Conservation (phyloP, 2,888 invertebrate species). For the Mechanitis messenoides region DNA sequence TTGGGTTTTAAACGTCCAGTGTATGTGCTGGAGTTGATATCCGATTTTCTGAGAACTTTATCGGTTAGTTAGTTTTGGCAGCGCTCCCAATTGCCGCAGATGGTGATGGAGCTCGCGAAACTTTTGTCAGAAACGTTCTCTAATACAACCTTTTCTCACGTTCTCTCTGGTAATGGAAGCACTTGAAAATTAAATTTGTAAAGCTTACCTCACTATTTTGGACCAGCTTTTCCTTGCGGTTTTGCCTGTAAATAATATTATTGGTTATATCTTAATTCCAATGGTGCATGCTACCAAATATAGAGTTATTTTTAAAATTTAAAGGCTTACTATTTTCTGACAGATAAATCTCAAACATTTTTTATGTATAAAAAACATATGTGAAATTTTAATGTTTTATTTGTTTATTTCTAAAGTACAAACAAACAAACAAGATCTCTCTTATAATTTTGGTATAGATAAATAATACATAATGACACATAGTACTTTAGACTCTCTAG, state of each 20-base stretch:
- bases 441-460: too few relatives aligned
- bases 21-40: slow-evolving; percentile 39
- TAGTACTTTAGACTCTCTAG: neutral
- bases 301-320: too few relatives aligned
- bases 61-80: slow-evolving; percentile 54
- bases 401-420: too few relatives aligned
- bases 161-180: slow-evolving; percentile 1
- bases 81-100: slow-evolving; percentile 58
- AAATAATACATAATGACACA: slow-evolving; percentile 13
- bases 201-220: neutral
- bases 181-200: neutral
- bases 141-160: slow-evolving; percentile 6
- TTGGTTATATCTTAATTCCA: too few relatives aligned
- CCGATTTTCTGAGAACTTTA: slow-evolving; percentile 43
- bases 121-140: slow-evolving; percentile 8
- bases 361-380: too few relatives aligned
- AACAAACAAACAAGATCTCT: slow-evolving; percentile 4
- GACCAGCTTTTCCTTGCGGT: neutral
- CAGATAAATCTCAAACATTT: too few relatives aligned
- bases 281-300: too few relatives aligned
- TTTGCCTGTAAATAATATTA: too few relatives aligned
- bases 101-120: slow-evolving; percentile 45
- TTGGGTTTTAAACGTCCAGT: slow-evolving; percentile 11
- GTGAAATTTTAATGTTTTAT: too few relatives aligned
- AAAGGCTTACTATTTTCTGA: too few relatives aligned